Conservation (phyloP, 1,140 invertebrate genomes). For the Macrotrachela quadricornifera region DNA sequence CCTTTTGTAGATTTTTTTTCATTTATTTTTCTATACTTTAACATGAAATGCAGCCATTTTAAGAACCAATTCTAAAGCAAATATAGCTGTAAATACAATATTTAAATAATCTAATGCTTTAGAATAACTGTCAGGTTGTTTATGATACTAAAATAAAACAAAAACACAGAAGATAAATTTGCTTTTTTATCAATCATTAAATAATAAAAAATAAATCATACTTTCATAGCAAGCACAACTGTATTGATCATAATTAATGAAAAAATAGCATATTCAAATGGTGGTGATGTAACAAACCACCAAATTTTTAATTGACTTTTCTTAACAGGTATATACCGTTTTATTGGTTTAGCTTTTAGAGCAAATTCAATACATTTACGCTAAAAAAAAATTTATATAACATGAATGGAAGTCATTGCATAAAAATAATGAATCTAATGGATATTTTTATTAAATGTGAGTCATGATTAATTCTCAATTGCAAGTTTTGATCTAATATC, state of each 20-base stretch:
- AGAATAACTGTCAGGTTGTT: conserved; percentile 59
- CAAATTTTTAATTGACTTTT: conserved; percentile 97
- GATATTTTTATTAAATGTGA: too few species aligned
- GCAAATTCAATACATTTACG: conserved; percentile 98
- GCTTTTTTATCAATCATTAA: neutral
- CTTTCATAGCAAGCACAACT: conserved; percentile 81
- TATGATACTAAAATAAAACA: conserved; percentile 46
- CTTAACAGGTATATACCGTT: conserved; percentile 91
- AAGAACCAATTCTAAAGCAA: conserved; percentile 89
- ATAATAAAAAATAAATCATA: conserved; percentile 11
- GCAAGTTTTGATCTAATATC: too few species aligned
- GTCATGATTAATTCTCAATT: too few species aligned
- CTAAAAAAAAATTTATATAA: neutral
- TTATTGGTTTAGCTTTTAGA: conserved; percentile 84
- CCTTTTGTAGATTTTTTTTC: neutral
- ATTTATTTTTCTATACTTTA: conserved; percentile 44
- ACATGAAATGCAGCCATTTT: conserved; percentile 96
- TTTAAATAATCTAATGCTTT: conserved; percentile 74
- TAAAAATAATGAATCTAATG: too few species aligned
- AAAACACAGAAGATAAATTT: neutral
- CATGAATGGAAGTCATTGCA: neutral
- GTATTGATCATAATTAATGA: conserved; percentile 93
- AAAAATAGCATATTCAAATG: conserved; percentile 97
- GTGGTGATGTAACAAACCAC: conserved; percentile 98
- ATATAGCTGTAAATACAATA: conserved; percentile 91